phyloP scores from a whole-genome alignment of 2,888 invertebrate species.

The Drosophila testacea region DNA sequence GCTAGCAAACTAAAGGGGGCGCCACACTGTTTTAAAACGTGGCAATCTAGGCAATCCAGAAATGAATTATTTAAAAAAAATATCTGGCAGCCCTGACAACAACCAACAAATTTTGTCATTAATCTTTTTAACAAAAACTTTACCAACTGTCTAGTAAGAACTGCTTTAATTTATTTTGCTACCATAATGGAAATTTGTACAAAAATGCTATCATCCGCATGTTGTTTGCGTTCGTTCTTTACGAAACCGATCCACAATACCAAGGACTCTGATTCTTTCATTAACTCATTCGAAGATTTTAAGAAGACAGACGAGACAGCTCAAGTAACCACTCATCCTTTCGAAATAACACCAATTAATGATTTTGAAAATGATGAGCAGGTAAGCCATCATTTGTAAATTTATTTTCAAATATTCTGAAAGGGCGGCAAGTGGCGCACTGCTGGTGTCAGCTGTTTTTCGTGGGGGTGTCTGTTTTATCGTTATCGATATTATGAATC shows the following conservation, averaged over 20 bases:
- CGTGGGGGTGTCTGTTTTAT: conserved; percentile 23
- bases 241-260: not conserved
- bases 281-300: not conserved
- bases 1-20: no score
- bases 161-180: not conserved
- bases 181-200: conserved; percentile 3
- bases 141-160: not conserved
- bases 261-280: not conserved
- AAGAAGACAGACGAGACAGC: not conserved
- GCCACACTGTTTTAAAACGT: no score
- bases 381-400: conserved; percentile 3
- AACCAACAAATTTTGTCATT: not conserved
- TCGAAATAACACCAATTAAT: not conserved
- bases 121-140: not conserved
- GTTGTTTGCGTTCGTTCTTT: not conserved
- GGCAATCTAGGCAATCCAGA: no score
- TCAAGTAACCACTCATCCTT: not conserved
- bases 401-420: conserved; percentile 11
- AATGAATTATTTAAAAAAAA: no score
- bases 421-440: not conserved
- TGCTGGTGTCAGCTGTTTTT: conserved; percentile 27
- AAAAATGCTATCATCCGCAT: not conserved
- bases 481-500: conserved; percentile 6
- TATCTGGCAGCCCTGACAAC: conserved; percentile 34
- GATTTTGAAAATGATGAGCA: not conserved